Evolutionary conservation across 2,113 vertebrate species (phyloP), one percentile per base, ranked within the genome.

Genomic region (Chloropsis hardwickii): DNA sequence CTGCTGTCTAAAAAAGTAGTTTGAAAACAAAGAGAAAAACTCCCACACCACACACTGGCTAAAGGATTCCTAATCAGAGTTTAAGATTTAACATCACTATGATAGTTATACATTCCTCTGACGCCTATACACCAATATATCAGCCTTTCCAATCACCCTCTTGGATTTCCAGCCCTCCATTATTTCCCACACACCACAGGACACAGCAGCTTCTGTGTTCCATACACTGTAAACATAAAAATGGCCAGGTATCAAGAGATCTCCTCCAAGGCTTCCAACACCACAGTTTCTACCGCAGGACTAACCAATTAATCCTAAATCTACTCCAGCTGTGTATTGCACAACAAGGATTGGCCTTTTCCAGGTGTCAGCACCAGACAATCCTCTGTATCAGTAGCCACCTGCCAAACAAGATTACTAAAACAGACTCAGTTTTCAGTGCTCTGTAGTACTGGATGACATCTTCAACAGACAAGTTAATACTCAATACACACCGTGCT

Each of bases 81-180:
- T 45, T 11, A 58, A 45, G 33, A 40, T 13, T 39, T 12, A 56
- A 51, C 50, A 45, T 17, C 19, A n/a, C 47, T 27, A 4, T 5
- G 17, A 51, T 2, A 51, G 18, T 14, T n/a, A 35, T 1, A 45
- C 14, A 2, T 47, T 70, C 47, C 53, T 39, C 42, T 42, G 51
- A 45, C 35, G 18, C 5, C 16, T 1, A 40, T 4, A n/a, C 27
- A 70, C 6, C n/a, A 37, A 12, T 6, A 1, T 2, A 20, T 8
- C 51, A 50, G 44, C 50, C 33, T 21, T 76, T 37, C 57, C 57
- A 37, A 44, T 4, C 25, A 9, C 18, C 20, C 35, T 14, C 61
- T 23, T 39, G 7, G 11, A 31, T 51, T 60, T 47, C n/a, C 61
- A 69, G 48, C 40, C 50, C 71, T 44, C 20, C 21, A 18, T 33